Base-by-base conservation (phyloP, 2,888 invertebrate species). In the Stenodera caucasica region DNA sequence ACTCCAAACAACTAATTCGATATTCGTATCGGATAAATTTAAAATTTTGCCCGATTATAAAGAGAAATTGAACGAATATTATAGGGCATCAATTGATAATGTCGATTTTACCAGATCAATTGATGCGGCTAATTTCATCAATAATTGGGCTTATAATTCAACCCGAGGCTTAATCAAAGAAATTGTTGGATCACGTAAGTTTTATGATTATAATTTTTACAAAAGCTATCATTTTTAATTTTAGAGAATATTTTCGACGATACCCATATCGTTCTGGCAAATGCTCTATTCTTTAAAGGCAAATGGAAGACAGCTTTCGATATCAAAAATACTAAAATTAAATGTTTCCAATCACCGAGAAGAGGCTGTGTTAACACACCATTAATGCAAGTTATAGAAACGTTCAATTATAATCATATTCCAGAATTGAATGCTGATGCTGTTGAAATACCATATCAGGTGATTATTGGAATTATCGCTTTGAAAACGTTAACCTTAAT, bases 271-370 rank as follows among this genome's bases (percentile, higher is more conserved):
- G 78, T 92, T 32, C 81, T 92, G 52, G 88, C 90, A 69, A 92
- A 91, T 70, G 90, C 90, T 0, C 82, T 92, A 71, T 91, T 90
- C 77, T 92, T 90, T 82, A 89, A 89, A 66, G 91, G 90, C n/a
- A 84, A 84, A 11, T 92, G 92, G 92, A 84, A 86, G 63, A 82
- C 84, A 26, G 82, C 87, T 0, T 92, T 92, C 75, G 84, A 87
- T 61, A 75, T 78, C 11, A 75, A 73, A 2, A 70, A 74, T 15
- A 89, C 89, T 0, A 73, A 70, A 55, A 73, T 81, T 1, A 84
- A 85, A 35, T 84, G 88, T 62, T 92, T 92, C 80, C 84, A 86
- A 73, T 82, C 84, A 60, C 85, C 86, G 11, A 83, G 82, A 49
- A 81, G 82, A 0, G 85, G 85, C 67, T 88, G 90, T 73, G 82